A percentile compares a stretch with the other conserved stretches of the same genome.
Evolutionary conservation across 2,888 invertebrate genomes (phyloP).

Genomic region (Yponomeuta cagnagella): DNA sequence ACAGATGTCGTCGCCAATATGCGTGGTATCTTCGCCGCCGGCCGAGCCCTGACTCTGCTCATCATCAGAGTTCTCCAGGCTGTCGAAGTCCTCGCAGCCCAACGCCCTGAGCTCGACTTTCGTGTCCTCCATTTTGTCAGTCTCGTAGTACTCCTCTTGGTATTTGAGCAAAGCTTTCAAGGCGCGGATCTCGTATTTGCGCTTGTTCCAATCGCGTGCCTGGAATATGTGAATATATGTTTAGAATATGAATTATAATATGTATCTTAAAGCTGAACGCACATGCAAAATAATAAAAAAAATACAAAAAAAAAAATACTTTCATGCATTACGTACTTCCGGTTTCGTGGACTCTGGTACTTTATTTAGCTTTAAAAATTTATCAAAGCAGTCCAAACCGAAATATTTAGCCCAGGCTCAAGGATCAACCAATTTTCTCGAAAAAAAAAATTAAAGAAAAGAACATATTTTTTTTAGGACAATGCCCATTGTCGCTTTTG

Average conservation of each 20-base stretch:
- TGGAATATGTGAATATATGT: conserved; percentile 21
- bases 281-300: too few relatives aligned
- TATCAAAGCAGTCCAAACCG: too few relatives aligned
- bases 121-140: conserved; percentile 68
- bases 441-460: too few relatives aligned
- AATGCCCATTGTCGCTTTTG: too few relatives aligned
- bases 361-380: too few relatives aligned
- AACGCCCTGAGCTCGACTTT: conserved; percentile 67
- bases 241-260: background rate
- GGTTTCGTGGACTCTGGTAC: too few relatives aligned
- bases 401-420: too few relatives aligned
- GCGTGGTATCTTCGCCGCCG: conserved; percentile 71
- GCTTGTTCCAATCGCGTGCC: conserved; percentile 70
- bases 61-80: conserved; percentile 65
- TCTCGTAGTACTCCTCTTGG: conserved; percentile 71
- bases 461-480: too few relatives aligned
- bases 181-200: conserved; percentile 76
- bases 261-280: background rate
- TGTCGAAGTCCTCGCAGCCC: conserved; percentile 60
- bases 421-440: too few relatives aligned
- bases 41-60: conserved; percentile 68
- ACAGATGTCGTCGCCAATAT: conserved; percentile 82
- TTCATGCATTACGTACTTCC: too few relatives aligned
- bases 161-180: conserved; percentile 73
- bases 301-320: too few relatives aligned